Evolutionary conservation across 2,797 vertebrate genomes (phyloP).

Genomic region (Typhlichthys subterraneus): DNA sequence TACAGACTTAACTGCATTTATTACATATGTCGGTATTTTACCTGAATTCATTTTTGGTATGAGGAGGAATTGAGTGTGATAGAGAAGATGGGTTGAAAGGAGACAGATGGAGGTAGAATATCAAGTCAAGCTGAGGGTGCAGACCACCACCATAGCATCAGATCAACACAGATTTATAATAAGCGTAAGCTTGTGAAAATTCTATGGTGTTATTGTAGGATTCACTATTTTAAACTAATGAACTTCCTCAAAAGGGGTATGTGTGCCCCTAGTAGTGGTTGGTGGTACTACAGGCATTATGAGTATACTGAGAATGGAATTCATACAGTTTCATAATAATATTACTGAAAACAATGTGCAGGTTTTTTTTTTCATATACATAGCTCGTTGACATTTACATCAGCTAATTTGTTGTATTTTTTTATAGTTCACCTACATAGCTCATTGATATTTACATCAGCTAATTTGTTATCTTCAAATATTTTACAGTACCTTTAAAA

Average conservation of each 20-base stretch:
- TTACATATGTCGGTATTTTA: neutral
- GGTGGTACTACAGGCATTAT: no score
- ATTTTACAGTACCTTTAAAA: no score
- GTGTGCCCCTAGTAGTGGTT: no score
- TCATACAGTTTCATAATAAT: neutral
- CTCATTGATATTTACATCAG: no score
- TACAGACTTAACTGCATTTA: no score
- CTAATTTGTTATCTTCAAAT: no score
- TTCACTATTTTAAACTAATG: constrained; percentile 35
- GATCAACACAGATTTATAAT: constrained; percentile 7
- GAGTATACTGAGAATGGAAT: neutral
- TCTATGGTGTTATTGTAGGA: constrained; percentile 25
- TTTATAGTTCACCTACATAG: no score
- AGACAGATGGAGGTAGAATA: no score
- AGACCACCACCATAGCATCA: constrained; percentile 35
- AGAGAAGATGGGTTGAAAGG: constrained; percentile 5
- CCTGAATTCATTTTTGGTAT: neutral
- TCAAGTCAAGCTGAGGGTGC: constrained; percentile 1
- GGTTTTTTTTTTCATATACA: no score
- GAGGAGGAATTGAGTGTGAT: neutral
- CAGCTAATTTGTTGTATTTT: no score
- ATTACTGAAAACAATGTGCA: neutral
- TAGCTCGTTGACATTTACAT: no score
- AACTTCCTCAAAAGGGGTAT: constrained; percentile 3
- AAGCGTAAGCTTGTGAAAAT: constrained; percentile 13